A percentile compares a stretch with the other conserved stretches of the same genome.
phyloP scores from a whole-genome alignment of 1,140 invertebrate genomes.

The Heliothis virescens region DNA sequence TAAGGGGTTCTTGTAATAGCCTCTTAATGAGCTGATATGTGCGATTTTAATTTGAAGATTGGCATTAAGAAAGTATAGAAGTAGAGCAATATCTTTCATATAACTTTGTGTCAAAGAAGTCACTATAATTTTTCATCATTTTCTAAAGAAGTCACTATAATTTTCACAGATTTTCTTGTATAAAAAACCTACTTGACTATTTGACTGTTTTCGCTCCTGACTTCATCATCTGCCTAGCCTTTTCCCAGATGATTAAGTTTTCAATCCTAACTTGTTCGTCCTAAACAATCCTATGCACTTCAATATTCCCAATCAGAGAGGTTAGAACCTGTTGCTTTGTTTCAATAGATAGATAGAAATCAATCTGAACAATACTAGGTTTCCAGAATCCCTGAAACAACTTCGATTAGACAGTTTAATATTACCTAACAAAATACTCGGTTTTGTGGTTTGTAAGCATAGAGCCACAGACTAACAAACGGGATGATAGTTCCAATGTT shows the following conservation, averaged over 20 bases:
- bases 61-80: not conserved
- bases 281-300: too few relatives aligned
- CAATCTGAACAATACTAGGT: not conserved
- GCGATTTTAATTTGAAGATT: conserved; percentile 12
- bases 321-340: not conserved
- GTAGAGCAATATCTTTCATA: too few relatives aligned
- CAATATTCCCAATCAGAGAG: not conserved
- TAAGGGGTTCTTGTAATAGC: conserved; percentile 38
- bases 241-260: too few relatives aligned
- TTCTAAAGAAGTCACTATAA: not conserved
- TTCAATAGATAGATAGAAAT: not conserved
- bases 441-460: not conserved
- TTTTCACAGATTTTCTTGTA: not conserved
- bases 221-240: too few relatives aligned
- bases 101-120: not conserved
- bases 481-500: too few relatives aligned
- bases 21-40: conserved; percentile 25
- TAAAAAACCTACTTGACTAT: too few relatives aligned
- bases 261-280: too few relatives aligned
- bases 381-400: too few relatives aligned
- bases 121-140: too few relatives aligned
- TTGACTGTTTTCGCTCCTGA: too few relatives aligned
- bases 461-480: not conserved
- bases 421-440: too few relatives aligned
- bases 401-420: too few relatives aligned